Evolutionary conservation across 1,140 invertebrate genomes (phyloP), one percentile per base, ranked within the genome.

Genomic region (Nymphalis io): DNA sequence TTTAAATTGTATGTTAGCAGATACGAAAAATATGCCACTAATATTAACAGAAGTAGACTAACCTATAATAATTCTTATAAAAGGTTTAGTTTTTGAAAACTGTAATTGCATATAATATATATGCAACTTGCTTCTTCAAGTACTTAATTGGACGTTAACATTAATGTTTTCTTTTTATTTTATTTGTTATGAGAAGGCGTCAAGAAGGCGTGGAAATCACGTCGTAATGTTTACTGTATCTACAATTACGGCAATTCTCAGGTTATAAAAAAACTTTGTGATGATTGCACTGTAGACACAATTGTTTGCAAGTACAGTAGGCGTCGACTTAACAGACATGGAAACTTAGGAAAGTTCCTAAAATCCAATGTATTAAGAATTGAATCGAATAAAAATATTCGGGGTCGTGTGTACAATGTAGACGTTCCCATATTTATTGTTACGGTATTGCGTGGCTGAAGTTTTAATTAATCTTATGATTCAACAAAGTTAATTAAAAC

Each of bases 221-320:
- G 48, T 20, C 15, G 12, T 6, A 51, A 51, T 18, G 48, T 20
- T 51, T 51, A 51, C 48, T 51, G 48, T 51, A 51, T 20, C 48
- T 21, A 21, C 21, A 51, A 51, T 51, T 51, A 51, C 20, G 20
- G 18, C 10, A 6, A 21, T 51, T 51, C 48, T 20, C 48, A 51
- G 48, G 12, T 51, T 20, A 51, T 51, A 48, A 51, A 51, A 21
- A 23, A 21, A 46, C 27, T 20, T 16, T 20, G 48, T 10, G 48
- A 51, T 21, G 48, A 10, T 15, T 46, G 44, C n/a, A n/a, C 44
- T 48, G 15, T 15, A 48, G n/a, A n/a, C 16, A 48, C 44, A 48
- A 48, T 48, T 48, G 44, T 48, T 18, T 16, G 44, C 44, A 16
- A 16, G 44, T 48, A 16, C 44, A 16, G 16, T 16, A 0, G 40